Percentiles rank a stretch among this genome's conserved stretches.
Conservation (phyloP, 2,888 invertebrate species). For the Caenorhabditis macrosperma region DNA sequence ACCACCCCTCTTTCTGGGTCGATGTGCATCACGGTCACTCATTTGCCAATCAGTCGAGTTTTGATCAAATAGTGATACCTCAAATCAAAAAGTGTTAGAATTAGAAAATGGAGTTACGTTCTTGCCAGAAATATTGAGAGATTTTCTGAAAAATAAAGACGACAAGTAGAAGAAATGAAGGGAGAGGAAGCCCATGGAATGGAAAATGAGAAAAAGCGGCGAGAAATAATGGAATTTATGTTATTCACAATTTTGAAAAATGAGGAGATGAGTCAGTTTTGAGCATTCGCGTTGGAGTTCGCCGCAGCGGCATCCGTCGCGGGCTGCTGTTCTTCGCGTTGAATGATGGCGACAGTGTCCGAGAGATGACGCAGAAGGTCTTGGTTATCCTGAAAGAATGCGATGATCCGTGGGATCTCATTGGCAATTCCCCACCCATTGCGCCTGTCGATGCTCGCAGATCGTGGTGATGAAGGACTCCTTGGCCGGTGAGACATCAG, state of each 20-base stretch:
- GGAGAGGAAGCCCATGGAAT: background rate
- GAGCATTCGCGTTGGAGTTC: background rate
- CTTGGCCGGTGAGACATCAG: slow-evolving; percentile 51
- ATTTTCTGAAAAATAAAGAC: no score
- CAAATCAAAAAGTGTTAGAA: no score
- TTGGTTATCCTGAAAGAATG: slow-evolving; percentile 37
- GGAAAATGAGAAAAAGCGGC: background rate
- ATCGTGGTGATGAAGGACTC: slow-evolving; percentile 58
- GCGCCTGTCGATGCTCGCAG: slow-evolving; percentile 55
- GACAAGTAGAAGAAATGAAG: background rate
- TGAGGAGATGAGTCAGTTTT: background rate
- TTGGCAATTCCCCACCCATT: slow-evolving; percentile 29
- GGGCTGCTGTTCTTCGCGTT: background rate
- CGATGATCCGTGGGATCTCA: background rate
- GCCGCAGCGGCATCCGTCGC: background rate
- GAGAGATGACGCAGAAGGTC: slow-evolving; percentile 51
- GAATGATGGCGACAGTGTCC: slow-evolving; percentile 43
- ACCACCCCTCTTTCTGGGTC: background rate
- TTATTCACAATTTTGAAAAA: background rate
- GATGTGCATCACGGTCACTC: background rate
- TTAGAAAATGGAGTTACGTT: no score
- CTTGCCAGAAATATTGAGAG: no score
- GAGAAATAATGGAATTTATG: background rate
- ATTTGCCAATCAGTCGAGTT: background rate
- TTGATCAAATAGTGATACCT: background rate